Evolutionary conservation across 2,113 vertebrate species (phyloP).

Genomic region (Balaenoptera acutorostrata): DNA sequence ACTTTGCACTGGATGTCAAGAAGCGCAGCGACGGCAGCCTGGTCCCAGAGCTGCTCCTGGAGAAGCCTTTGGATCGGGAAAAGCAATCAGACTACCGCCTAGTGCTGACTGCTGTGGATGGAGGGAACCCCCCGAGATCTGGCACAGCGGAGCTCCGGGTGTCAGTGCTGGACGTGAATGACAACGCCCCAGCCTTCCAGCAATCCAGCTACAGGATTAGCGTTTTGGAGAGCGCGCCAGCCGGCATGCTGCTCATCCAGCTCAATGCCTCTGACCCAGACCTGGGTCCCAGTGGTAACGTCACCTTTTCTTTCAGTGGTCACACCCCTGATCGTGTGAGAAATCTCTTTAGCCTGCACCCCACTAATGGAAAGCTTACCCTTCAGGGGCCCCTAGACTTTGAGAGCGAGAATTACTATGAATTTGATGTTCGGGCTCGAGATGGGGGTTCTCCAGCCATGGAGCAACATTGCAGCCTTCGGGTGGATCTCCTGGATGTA

Average conservation of each 20-base stretch:
- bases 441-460: slow-evolving; percentile 78
- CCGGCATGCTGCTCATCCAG: slow-evolving; percentile 68
- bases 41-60: slow-evolving; percentile 80
- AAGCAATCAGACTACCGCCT: slow-evolving; percentile 77
- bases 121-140: slow-evolving; percentile 78
- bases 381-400: slow-evolving; percentile 78
- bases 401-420: slow-evolving; percentile 73
- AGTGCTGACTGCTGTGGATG: slow-evolving; percentile 80
- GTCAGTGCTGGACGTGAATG: slow-evolving; percentile 79
- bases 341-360: slow-evolving; percentile 74
- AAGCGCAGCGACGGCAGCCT: slow-evolving; percentile 78
- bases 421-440: slow-evolving; percentile 76
- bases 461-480: slow-evolving; percentile 79
- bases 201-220: slow-evolving; percentile 70
- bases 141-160: slow-evolving; percentile 79
- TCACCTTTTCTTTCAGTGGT: slow-evolving; percentile 82
- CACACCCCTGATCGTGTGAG: slow-evolving; percentile 77
- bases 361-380: slow-evolving; percentile 76
- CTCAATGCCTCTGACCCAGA: slow-evolving; percentile 75
- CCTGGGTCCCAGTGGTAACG: slow-evolving; percentile 77
- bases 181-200: slow-evolving; percentile 79
- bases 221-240: slow-evolving; percentile 68
- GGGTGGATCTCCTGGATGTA: slow-evolving; percentile 79
- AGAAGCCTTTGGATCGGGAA: slow-evolving; percentile 80
- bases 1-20: slow-evolving; percentile 80